Conservation (phyloP, 2,113 vertebrate species). For the Fulica atra region DNA sequence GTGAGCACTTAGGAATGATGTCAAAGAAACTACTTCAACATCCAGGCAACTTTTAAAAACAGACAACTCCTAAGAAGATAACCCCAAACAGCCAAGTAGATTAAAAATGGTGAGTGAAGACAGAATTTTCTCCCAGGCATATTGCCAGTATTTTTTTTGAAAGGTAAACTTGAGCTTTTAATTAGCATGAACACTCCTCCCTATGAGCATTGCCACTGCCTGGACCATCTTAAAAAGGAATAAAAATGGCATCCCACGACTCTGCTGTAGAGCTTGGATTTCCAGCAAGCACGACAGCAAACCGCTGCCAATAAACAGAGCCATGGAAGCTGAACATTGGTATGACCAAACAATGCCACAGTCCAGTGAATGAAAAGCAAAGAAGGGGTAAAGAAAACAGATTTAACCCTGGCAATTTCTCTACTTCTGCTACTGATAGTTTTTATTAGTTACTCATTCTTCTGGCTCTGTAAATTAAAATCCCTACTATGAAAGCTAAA, state of each 20-base stretch:
- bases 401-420: background rate
- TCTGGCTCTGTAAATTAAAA: slow-evolving; percentile 15
- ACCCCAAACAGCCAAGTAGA: slow-evolving; percentile 22
- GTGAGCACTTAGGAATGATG: slow-evolving; percentile 12
- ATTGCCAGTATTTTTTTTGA: slow-evolving; percentile 35
- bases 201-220: background rate
- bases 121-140: slow-evolving; percentile 43
- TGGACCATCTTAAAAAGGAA: slow-evolving; percentile 39
- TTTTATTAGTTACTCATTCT: background rate
- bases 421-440: background rate
- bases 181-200: slow-evolving; percentile 59
- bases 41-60: slow-evolving; percentile 38
- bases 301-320: background rate
- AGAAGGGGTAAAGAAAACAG: background rate
- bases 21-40: slow-evolving; percentile 36
- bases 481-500: slow-evolving; percentile 17
- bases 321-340: background rate
- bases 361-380: background rate
- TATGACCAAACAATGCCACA: background rate
- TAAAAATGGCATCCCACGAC: slow-evolving; percentile 17
- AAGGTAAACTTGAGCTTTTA: slow-evolving; percentile 63
- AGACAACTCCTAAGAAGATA: slow-evolving; percentile 24
- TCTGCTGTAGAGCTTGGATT: background rate
- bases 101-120: slow-evolving; percentile 56
- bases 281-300: background rate